A percentile compares a stretch with the other conserved stretches of the same genome.
Evolutionary conservation across 2,113 vertebrate species (phyloP).

Genomic region (Aleadryas rufinucha): DNA sequence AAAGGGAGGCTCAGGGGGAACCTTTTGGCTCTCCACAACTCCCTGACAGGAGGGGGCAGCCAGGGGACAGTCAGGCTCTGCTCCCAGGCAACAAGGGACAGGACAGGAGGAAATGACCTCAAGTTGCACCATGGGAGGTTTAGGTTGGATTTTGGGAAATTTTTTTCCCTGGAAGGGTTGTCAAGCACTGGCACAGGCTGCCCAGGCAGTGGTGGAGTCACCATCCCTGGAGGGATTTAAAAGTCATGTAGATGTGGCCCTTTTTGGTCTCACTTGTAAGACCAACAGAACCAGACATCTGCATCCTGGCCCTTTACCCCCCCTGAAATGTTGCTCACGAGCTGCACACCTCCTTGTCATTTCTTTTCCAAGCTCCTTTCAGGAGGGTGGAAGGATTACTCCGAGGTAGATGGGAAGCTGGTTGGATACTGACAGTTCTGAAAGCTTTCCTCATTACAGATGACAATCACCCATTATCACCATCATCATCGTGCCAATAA

Average conservation of each 20-base stretch:
- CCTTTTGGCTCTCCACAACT: background rate
- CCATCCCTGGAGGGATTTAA: background rate
- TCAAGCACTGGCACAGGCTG: background rate
- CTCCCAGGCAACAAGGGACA: background rate
- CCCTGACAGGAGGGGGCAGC: background rate
- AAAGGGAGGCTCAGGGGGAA: background rate
- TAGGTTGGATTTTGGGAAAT: background rate
- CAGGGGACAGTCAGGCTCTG: background rate
- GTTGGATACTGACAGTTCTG: slow-evolving; percentile 37
- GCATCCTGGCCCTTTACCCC: background rate
- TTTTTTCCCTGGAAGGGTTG: background rate
- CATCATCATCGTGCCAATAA: background rate
- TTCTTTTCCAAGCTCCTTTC: background rate
- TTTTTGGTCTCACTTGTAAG: background rate
- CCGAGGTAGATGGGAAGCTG: background rate
- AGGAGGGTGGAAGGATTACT: background rate
- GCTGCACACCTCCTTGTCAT: background rate
- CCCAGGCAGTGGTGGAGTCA: background rate
- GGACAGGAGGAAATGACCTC: background rate
- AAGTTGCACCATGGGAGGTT: background rate
- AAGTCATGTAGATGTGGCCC: background rate
- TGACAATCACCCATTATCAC: slow-evolving; percentile 42
- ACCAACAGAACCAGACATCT: background rate
- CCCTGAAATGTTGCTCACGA: background rate
- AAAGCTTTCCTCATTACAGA: slow-evolving; percentile 20